Base-by-base conservation (phyloP, 2,113 vertebrate genomes). In the Dermatemys mawii region DNA sequence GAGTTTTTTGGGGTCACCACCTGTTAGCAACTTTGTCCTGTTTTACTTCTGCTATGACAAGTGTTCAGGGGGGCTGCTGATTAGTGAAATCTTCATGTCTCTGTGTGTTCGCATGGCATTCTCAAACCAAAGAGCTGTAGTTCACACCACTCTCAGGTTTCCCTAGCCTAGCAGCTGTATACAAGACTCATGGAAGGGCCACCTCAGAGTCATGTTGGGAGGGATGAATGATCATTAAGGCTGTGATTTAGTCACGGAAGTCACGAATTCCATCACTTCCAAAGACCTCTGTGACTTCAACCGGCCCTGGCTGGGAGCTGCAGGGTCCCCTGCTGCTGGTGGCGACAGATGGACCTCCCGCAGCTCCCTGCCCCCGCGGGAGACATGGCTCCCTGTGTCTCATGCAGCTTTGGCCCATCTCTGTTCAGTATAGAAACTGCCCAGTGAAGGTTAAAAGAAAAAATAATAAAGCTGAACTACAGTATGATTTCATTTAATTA, bases 361-460 rank as follows among this genome's bases (percentile, higher is more conserved):
- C 19, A 53, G 21, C 51, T 53, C 51, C 8, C 19, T 21, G 19
- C 19, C 19, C 21, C 51, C 21, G 7, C 19, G 21, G 51, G 51
- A 2, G 19, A 19, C 7, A 17, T 0, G 10, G 26, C 12, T 10
- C 27, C 88, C 2, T 6, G 78, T 41, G 44, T 24, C 79, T 78
- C 84, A 13, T 0, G 13, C 0, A 0, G n/a, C 60, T 81, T 46
- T 0, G 0, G 6, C 78, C 83, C 55, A 83, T 84, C 73, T 0
- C 1, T 26, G 22, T 22, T 5, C 44, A 12, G 70, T 88, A 81
- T 80, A 29, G 6, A 38, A 21, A 60, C 50, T 91, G 86, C 87
- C 21, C 1, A 0, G 6, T 38, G 50, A 70, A 76, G 44, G 38
- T 76, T 76, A 76, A 76, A 76, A 60, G 84, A 63, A 78, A 81